Conservation (phyloP, 2,797 vertebrate species). For the Iguana delicatissima region DNA sequence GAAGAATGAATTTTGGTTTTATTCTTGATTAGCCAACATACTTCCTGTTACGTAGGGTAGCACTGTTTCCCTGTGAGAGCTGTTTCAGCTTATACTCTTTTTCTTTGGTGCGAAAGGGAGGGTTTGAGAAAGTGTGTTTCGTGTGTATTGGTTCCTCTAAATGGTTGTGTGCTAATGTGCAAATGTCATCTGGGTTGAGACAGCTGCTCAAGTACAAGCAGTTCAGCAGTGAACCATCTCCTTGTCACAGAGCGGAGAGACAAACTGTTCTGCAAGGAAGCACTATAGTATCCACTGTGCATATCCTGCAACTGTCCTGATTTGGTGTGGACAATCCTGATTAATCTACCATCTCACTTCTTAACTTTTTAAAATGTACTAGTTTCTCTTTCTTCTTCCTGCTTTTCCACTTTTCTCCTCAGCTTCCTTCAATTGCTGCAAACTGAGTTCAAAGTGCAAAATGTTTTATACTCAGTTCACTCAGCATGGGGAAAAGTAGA, state of each 20-base stretch:
- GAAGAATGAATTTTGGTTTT: conserved; percentile 28
- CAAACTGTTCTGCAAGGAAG: neutral
- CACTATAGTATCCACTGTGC: too few species aligned
- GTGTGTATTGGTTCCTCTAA: neutral
- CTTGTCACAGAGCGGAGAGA: neutral
- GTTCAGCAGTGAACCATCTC: neutral
- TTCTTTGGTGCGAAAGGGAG: neutral
- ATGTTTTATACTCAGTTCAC: too few species aligned
- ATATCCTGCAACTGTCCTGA: too few species aligned
- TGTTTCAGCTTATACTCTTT: neutral
- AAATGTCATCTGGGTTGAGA: neutral
- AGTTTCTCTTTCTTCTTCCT: too few species aligned
- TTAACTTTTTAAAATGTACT: too few species aligned
- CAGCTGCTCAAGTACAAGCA: neutral
- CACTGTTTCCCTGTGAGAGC: neutral
- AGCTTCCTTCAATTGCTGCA: too few species aligned
- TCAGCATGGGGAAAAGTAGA: too few species aligned
- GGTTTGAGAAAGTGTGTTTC: neutral
- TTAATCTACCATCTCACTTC: too few species aligned
- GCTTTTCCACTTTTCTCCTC: too few species aligned
- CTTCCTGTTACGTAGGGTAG: neutral
- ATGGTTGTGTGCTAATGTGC: neutral
- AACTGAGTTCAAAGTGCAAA: too few species aligned
- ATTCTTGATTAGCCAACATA: neutral
- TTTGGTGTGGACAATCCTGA: too few species aligned